Evolutionary conservation across 2,888 invertebrate species (phyloP), one percentile per base, ranked within the genome.

Genomic region (Matsumyia berberina): DNA sequence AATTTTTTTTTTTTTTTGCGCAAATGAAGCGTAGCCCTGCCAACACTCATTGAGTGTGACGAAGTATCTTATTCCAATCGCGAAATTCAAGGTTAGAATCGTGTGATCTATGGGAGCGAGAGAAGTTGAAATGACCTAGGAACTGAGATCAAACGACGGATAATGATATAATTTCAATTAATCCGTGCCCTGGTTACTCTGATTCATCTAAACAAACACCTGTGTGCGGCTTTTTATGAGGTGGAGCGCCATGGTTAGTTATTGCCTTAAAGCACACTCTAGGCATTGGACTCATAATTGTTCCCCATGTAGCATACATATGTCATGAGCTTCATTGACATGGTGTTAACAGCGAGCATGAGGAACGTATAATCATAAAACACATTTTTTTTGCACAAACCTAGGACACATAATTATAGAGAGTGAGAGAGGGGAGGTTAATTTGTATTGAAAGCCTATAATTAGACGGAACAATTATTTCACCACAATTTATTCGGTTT

Each of bases 191-290:
- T 49, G 66, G 37, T 49, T 60, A 29, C 19, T 17, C 60, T 69
- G 53, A 69, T 62, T 77, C 69, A 66, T 62, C 33, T 6, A 51
- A 44, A 9, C 24, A 15, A 69, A 58, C 67, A 69, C 67, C 76
- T 69, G 77, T n/a, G n/a, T 60, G 24, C 12, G n/a, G 17, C 12
- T 11, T 11, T 67, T 31, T 12, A 33, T 42, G 49, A 11, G 11
- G n/a, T 66, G 37, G n/a, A 11, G 12, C 37, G 37, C 11, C n/a
- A 12, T 39, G 9, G 2, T 51, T 9, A 24, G 7, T 7, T 12
- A 29, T 51, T 15, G 49, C 31, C 66, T 57, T 58, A 37, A 24
- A 35, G 12, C 15, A 11, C 51, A 39, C 51, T 9, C 39, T 51
- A 33, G 31, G 9, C 29, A 5, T 37, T n/a, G n/a, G 44, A 24